These are phyloP conservation scores for Notospermus geniculatus DNA, from an alignment of 1,140 invertebrate genomes.

Conservation along the genomic window DNA sequence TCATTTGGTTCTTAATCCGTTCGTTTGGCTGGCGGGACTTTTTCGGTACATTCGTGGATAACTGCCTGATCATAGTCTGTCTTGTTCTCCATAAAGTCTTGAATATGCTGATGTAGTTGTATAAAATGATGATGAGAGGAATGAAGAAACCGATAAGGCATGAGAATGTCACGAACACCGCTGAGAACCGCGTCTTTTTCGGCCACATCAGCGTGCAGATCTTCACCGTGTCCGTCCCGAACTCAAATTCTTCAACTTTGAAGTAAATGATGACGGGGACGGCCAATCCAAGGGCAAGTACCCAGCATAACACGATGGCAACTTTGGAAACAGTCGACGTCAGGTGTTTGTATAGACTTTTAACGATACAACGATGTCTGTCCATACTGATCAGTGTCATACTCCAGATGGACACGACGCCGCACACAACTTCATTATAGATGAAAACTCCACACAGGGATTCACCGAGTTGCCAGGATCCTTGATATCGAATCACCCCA, in stretches of 20 bases:
- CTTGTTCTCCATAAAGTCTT: slow-evolving; percentile 29
- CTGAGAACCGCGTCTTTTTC: slow-evolving; percentile 13
- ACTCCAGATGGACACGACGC: slow-evolving; percentile 40
- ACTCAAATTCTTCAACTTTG: slow-evolving; percentile 23
- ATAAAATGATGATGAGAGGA: slow-evolving; percentile 28
- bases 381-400: slow-evolving; percentile 45
- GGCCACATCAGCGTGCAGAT: slow-evolving; percentile 47
- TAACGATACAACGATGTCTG: slow-evolving; percentile 36
- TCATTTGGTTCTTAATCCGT: background rate
- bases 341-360: slow-evolving; percentile 11
- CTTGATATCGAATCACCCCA: slow-evolving; percentile 30
- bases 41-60: no score
- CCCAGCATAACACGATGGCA: slow-evolving; percentile 32
- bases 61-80: slow-evolving; percentile 12
- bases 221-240: slow-evolving; percentile 18
- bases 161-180: slow-evolving; percentile 25
- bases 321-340: slow-evolving; percentile 19
- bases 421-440: slow-evolving; percentile 33
- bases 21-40: background rate
- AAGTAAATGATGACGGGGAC: slow-evolving; percentile 36
- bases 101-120: slow-evolving; percentile 37
- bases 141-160: slow-evolving; percentile 31
- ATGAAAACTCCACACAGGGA: slow-evolving; percentile 33
- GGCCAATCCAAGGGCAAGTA: slow-evolving; percentile 20
- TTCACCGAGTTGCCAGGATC: slow-evolving; percentile 34